A percentile compares a stretch with the other conserved stretches of the same genome.
Conservation (phyloP, 2,888 invertebrate species). For the Acrobasis suavella region DNA sequence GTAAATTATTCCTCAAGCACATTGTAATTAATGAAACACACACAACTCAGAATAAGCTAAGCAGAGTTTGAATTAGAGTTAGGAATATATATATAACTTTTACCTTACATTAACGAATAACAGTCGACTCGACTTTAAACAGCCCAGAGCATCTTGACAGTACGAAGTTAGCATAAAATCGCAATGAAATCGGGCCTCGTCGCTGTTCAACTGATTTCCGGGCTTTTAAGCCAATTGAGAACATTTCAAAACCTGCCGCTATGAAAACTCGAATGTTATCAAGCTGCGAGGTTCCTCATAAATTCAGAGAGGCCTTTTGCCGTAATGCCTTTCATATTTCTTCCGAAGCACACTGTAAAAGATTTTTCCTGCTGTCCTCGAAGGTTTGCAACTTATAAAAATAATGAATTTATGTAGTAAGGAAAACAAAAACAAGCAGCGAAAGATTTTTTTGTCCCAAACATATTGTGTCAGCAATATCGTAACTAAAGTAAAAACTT, state of each 20-base stretch:
- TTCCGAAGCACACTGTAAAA: constrained; percentile 62
- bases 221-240: constrained; percentile 58
- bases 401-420: neutral
- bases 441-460: too few species aligned
- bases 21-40: too few species aligned
- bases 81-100: too few species aligned
- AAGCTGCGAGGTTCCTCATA: constrained; percentile 77
- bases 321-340: constrained; percentile 82
- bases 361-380: constrained; percentile 10
- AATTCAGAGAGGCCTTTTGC: constrained; percentile 78
- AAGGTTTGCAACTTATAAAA: neutral
- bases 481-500: too few species aligned
- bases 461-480: too few species aligned
- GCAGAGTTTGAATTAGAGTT: neutral
- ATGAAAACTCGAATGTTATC: constrained; percentile 66
- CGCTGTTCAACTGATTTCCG: constrained; percentile 45
- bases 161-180: constrained; percentile 23
- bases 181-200: constrained; percentile 27
- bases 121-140: constrained; percentile 1
- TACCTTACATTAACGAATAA: neutral
- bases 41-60: too few species aligned
- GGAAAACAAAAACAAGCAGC: neutral
- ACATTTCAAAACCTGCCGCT: constrained; percentile 53
- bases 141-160: constrained; percentile 24
- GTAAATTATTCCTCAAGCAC: too few species aligned